Conservation (phyloP, 2,888 invertebrate genomes). For the Trichogramma evanescens region DNA sequence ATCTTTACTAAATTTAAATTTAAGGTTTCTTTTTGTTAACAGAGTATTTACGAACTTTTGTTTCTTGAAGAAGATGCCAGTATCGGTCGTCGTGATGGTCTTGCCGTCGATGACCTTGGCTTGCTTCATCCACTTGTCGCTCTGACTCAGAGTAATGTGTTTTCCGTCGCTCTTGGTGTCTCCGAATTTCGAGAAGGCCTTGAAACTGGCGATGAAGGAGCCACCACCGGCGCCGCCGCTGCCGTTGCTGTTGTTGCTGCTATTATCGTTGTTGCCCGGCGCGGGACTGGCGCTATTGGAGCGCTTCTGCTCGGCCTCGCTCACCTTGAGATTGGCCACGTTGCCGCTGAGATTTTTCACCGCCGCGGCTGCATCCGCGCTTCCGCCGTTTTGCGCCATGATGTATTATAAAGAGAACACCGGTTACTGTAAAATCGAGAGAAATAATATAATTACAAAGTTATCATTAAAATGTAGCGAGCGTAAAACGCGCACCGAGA, state of each 20-base stretch:
- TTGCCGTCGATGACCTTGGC: constrained; percentile 76
- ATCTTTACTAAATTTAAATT: background rate
- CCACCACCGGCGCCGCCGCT: constrained; percentile 9
- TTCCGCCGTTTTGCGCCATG: too few species aligned
- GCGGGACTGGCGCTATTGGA: constrained; percentile 27
- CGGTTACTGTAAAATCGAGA: too few species aligned
- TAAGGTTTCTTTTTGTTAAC: background rate
- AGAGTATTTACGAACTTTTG: constrained; percentile 57
- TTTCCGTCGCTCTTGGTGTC: constrained; percentile 81
- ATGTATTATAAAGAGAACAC: too few species aligned
- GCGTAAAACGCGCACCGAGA: too few species aligned
- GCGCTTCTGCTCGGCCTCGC: constrained; percentile 23
- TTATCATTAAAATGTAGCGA: too few species aligned
- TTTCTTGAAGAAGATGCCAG: constrained; percentile 83
- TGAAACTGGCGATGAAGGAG: constrained; percentile 51
- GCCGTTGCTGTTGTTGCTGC: background rate
- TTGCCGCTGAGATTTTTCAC: constrained; percentile 27
- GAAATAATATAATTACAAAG: too few species aligned
- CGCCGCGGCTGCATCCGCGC: constrained; percentile 9
- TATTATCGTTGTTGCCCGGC: background rate
- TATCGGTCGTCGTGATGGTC: constrained; percentile 83
- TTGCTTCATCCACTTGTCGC: constrained; percentile 93
- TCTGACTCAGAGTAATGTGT: constrained; percentile 77
- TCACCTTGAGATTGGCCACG: constrained; percentile 33
- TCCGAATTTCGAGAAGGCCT: constrained; percentile 79